Evolutionary conservation across 1,140 invertebrate species (phyloP), one percentile per base, ranked within the genome.

Genomic region (Macrocentrus cingulum): DNA sequence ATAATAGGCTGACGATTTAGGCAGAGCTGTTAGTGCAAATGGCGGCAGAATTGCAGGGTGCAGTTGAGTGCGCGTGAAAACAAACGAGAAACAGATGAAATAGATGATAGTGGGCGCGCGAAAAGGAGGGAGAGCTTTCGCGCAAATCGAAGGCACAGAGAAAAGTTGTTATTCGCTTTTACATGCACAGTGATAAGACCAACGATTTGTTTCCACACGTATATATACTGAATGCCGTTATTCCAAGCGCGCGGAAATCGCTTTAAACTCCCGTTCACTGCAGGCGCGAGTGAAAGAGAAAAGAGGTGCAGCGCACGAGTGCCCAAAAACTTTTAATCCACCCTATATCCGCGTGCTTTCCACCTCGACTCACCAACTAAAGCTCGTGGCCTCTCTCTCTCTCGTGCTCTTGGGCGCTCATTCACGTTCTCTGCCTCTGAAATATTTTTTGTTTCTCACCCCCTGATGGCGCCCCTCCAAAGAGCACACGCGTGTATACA

Each of bases 161-260:
- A 71, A 72, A 74, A 72, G 70, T 74, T 72, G 71, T 71, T 71
- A 71, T 72, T 69, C 68, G 61, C 39, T 61, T 61, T 61, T 56
- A 66, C 67, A 66, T 61, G 69, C 67, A 66, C 69, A 65, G 69
- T 67, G 72, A 74, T 72, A 72, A 72, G 69, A 59, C 66, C 50
- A 29, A 64, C 68, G 71, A 71, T 74, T 72, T 74, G 70, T 74
- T 72, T 74, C 60, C 68, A 62, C 56, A 59, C 61, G 64, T 61
- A 54, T 60, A 54, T 55, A 34, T 9, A 4, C 4, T 9, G 25
- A 29, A 29, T 5, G 25, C 25, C 25, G 25, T 29, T 29, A 29
- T 29, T 29, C 25, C 25, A 29, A 52, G 18, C 23, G 52, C 42
- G 42, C 46, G 29, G 45, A 56, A 48, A 56, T 56, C 64, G 65